Conservation (phyloP, 2,888 invertebrate species). For the Zygaena filipendulae region DNA sequence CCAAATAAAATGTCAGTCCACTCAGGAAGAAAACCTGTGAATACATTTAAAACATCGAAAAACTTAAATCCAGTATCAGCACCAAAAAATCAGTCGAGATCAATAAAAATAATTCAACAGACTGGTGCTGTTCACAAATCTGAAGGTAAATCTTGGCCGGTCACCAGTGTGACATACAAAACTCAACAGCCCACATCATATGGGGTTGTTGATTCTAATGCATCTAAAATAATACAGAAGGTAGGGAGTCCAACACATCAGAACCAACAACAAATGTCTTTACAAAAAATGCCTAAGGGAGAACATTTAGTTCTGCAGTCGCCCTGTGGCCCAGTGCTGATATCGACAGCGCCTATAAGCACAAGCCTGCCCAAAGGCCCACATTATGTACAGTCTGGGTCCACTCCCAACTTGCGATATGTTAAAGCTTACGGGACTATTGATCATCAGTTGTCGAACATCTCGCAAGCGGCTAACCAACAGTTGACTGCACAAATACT, state of each 20-base stretch:
- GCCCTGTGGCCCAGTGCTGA: constrained; percentile 52
- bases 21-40: constrained; percentile 51
- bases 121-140: constrained; percentile 47
- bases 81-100: constrained; percentile 55
- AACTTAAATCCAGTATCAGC: constrained; percentile 33
- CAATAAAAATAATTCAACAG: constrained; percentile 68
- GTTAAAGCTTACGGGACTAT: constrained; percentile 49
- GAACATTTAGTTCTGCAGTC: constrained; percentile 55
- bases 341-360: constrained; percentile 50
- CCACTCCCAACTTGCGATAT: constrained; percentile 52
- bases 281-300: constrained; percentile 46
- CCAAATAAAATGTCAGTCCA: constrained; percentile 62
- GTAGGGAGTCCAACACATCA: constrained; percentile 54
- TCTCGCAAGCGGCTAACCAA: constrained; percentile 69
- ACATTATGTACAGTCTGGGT: constrained; percentile 59
- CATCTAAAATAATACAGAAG: constrained; percentile 57
- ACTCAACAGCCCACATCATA: constrained; percentile 35
- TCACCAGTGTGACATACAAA: constrained; percentile 49
- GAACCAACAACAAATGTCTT: constrained; percentile 30
- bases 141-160: constrained; percentile 51
- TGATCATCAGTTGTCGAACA: constrained; percentile 43
- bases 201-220: constrained; percentile 41
- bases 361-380: constrained; percentile 51
- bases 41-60: constrained; percentile 48
- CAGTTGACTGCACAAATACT: constrained; percentile 72